phyloP scores from a whole-genome alignment of 2,888 invertebrate genomes.

The Spatulosminthurus flaviceps region DNA sequence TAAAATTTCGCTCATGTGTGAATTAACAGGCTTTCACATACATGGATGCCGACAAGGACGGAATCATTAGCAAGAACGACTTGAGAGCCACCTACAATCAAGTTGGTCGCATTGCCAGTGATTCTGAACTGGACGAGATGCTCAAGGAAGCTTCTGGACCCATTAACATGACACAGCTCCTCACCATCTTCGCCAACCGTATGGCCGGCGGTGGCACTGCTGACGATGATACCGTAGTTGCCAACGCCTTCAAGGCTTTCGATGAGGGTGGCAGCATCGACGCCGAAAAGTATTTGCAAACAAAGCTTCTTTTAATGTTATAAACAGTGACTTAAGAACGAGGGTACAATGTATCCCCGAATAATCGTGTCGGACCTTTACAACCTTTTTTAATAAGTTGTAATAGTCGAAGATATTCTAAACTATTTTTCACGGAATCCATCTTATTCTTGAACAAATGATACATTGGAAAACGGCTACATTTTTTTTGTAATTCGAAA shows the following conservation, averaged over 20 bases:
- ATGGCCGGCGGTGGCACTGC: slow-evolving; percentile 87
- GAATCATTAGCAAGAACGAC: slow-evolving; percentile 84
- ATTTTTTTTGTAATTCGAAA: too few relatives aligned
- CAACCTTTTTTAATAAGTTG: too few relatives aligned
- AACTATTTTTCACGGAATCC: too few relatives aligned
- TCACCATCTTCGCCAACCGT: slow-evolving; percentile 89
- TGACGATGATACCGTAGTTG: slow-evolving; percentile 92
- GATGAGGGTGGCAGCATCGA: slow-evolving; percentile 87
- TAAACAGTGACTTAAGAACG: neutral
- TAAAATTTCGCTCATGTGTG: slow-evolving; percentile 30
- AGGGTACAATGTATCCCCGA: neutral
- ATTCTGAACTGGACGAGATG: slow-evolving; percentile 92
- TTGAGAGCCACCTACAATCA: slow-evolving; percentile 91
- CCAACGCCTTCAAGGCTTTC: slow-evolving; percentile 91
- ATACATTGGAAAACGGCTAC: too few relatives aligned
- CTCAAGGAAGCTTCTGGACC: slow-evolving; percentile 86
- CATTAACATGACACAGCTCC: slow-evolving; percentile 93
- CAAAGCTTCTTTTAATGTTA: slow-evolving; percentile 63
- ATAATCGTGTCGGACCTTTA: too few relatives aligned
- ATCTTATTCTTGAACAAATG: too few relatives aligned
- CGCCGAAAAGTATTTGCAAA: slow-evolving; percentile 83
- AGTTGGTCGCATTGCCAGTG: slow-evolving; percentile 86
- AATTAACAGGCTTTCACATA: slow-evolving; percentile 90
- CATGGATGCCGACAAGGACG: slow-evolving; percentile 96
- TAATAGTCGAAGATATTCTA: too few relatives aligned